Evolutionary conservation across 1,140 invertebrate species (phyloP).

Genomic region (Euborellia annulipes): DNA sequence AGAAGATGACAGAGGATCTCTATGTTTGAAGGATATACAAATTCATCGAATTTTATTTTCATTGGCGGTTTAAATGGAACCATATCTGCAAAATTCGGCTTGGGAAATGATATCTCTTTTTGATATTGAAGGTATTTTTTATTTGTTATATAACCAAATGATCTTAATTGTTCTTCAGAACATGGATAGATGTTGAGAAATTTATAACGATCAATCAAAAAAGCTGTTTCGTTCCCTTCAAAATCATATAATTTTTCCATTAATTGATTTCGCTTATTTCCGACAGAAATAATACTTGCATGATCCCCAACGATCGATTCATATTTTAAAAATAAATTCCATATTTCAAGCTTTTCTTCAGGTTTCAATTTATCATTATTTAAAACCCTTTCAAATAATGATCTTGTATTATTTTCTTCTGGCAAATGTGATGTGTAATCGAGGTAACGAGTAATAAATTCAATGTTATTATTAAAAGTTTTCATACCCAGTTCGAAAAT

Average conservation of each 20-base stretch:
- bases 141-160: slow-evolving; percentile 67
- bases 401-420: slow-evolving; percentile 59
- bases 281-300: slow-evolving; percentile 46
- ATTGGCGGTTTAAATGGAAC: slow-evolving; percentile 85
- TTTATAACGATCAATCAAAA: slow-evolving; percentile 88
- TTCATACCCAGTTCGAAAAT: slow-evolving; percentile 57
- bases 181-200: slow-evolving; percentile 89
- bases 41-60: slow-evolving; percentile 51
- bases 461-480: slow-evolving; percentile 40
- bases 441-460: slow-evolving; percentile 44
- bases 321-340: slow-evolving; percentile 53
- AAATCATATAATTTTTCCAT: slow-evolving; percentile 80
- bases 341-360: slow-evolving; percentile 45
- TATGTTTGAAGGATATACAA: slow-evolving; percentile 1
- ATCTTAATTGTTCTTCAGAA: slow-evolving; percentile 69
- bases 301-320: slow-evolving; percentile 54
- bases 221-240: slow-evolving; percentile 89
- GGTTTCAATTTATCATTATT: slow-evolving; percentile 37
- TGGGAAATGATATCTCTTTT: slow-evolving; percentile 32
- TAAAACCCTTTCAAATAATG: slow-evolving; percentile 51
- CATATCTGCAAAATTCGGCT: slow-evolving; percentile 85
- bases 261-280: slow-evolving; percentile 38
- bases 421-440: slow-evolving; percentile 52
- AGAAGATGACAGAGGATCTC: background rate
- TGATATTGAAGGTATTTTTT: slow-evolving; percentile 30